phyloP scores from a whole-genome alignment of 53 echinoderm and acorn worm genomes.

The Temnopleurus reevesii region DNA sequence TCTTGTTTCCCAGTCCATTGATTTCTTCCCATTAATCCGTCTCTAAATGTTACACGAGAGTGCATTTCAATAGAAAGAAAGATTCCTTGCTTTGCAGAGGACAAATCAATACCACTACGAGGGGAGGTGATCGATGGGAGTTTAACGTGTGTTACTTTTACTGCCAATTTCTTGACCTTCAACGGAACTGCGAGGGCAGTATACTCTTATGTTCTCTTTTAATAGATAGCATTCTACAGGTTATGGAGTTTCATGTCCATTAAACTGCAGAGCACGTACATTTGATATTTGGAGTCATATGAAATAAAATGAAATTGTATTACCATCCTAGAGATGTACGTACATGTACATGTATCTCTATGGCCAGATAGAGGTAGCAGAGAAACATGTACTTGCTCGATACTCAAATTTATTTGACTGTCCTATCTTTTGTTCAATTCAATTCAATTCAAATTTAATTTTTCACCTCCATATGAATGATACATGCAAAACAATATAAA shows the following conservation, averaged over 20 bases:
- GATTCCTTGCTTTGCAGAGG: not conserved
- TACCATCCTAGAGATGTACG: too few relatives aligned
- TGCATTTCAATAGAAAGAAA: constrained; percentile 12
- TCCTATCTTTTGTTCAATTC: too few relatives aligned
- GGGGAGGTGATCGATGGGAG: constrained; percentile 9
- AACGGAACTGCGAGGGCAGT: not conserved
- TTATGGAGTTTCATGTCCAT: not conserved
- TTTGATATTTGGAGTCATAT: not conserved
- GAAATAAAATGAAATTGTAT: too few relatives aligned
- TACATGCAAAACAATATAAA: too few relatives aligned
- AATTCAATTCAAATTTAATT: too few relatives aligned
- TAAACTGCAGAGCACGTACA: not conserved
- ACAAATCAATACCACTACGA: not conserved
- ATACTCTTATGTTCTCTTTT: not conserved
- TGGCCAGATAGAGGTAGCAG: not conserved
- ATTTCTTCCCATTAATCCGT: not conserved
- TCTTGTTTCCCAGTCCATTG: not conserved
- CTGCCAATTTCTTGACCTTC: constrained; percentile 8
- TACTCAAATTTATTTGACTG: too few relatives aligned
- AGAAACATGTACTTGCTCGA: too few relatives aligned
- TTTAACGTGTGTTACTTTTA: not conserved
- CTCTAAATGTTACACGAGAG: constrained; percentile 20
- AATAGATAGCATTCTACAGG: not conserved
- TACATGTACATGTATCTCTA: not conserved
- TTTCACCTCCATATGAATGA: too few relatives aligned